Base-by-base conservation (phyloP, 2,888 invertebrate species). In the Cheilosia grossa region DNA sequence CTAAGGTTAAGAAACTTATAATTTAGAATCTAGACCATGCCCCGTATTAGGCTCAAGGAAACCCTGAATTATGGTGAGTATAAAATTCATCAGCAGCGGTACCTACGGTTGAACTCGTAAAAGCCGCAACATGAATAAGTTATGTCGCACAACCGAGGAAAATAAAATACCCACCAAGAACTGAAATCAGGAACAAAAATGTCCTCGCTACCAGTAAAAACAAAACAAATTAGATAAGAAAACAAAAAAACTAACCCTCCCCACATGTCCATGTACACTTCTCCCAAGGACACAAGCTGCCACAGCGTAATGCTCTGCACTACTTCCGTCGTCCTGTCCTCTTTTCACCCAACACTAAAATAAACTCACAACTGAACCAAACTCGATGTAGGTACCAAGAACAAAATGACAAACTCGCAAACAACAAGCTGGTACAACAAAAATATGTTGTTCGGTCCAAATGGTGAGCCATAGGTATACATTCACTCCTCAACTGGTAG, bases 91-190 rank as follows among this genome's bases (percentile, higher is more conserved):
- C 37, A 79, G 59, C 59, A 64, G 59, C 51, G 51, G 58, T 4
- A 44, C 47, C 19, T 17, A 9, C 19, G 19, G 49, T 59, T 6
- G 40, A 5, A 37, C 19, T 64, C 74, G 58, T 64, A 81, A 81
- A 81, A 81, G 19, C 51, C 27, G 63, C 56, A 51, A 78, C 61
- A 78, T 78, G 78, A 82, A 82, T 82, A 82, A 73, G 19, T 82
- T 64, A 73, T 82, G 73, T 58, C 63, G 78, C 67, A 61, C 73
- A 69, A 63, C 47, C 19, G 47, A 27, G 53, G 21, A 47, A 77
- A 72, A 82, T 77, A 67, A 77, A 51, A 82, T 73, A 58, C 17
- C 47, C 19, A 19, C 21, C 51, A 59, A 54, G 59, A 61, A 66
- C 73, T 61, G 72, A 67, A 82, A 72, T 59, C 70, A 53, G 42